Evolutionary conservation across 2,888 invertebrate genomes (phyloP).

Genomic region (Drepanosiphum platanoidis): DNA sequence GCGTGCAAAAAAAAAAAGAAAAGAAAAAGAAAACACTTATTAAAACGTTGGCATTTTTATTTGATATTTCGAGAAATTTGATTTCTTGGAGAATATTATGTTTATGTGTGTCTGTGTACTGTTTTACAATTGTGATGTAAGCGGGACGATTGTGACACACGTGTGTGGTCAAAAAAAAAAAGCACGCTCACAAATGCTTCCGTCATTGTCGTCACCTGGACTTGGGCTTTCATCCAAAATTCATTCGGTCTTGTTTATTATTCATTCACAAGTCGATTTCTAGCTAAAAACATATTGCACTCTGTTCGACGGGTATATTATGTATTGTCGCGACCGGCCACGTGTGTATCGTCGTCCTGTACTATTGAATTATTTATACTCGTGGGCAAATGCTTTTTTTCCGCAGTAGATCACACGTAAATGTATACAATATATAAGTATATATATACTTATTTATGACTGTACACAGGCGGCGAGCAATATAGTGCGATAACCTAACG

Average conservation of each 20-base stretch:
- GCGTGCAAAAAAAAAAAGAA: no score
- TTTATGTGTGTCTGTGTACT: no score
- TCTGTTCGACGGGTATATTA: conserved; percentile 2
- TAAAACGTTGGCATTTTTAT: no score
- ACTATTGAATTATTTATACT: conserved; percentile 48
- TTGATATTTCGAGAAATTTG: no score
- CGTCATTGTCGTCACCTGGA: neutral
- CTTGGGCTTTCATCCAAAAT: conserved; percentile 42
- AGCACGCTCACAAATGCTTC: neutral
- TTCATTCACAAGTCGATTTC: conserved; percentile 46
- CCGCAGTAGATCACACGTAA: neutral
- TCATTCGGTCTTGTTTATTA: conserved; percentile 41
- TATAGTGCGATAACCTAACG: no score
- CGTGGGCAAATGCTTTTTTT: neutral
- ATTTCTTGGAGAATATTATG: no score
- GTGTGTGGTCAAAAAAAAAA: neutral
- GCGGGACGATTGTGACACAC: neutral
- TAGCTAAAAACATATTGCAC: conserved; percentile 30
- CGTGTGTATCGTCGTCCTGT: neutral
- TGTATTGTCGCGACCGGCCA: neutral
- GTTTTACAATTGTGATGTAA: neutral
- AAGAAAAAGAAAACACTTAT: no score
- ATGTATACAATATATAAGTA: neutral
- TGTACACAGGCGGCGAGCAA: neutral
- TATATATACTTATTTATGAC: neutral